A percentile compares a stretch with the other conserved stretches of the same genome.
phyloP scores from a whole-genome alignment of 2,888 invertebrate genomes.

The Helleia helle region DNA sequence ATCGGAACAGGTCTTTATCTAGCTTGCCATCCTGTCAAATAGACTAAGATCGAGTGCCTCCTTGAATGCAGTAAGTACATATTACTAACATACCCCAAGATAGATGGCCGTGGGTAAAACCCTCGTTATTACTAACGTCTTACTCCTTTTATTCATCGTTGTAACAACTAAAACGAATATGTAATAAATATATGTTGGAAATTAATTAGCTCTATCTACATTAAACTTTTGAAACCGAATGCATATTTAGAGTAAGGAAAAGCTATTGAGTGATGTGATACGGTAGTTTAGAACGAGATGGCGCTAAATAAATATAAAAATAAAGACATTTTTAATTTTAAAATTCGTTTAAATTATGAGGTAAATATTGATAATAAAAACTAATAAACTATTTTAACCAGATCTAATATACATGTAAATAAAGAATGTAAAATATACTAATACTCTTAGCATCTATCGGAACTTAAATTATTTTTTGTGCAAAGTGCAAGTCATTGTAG shows the following conservation, averaged over 20 bases:
- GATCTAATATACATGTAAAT: too few relatives aligned
- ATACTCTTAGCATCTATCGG: too few relatives aligned
- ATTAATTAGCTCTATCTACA: background rate
- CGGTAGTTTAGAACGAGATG: background rate
- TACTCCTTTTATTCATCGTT: background rate
- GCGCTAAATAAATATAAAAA: too few relatives aligned
- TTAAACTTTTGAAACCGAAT: background rate
- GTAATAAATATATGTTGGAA: background rate
- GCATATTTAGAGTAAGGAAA: background rate
- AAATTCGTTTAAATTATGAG: too few relatives aligned
- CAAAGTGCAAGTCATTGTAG: too few relatives aligned
- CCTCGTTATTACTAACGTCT: slow-evolving; percentile 1
- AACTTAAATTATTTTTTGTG: too few relatives aligned
- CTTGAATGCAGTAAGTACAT: slow-evolving; percentile 12
- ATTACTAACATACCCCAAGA: background rate
- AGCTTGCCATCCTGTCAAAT: slow-evolving; percentile 23
- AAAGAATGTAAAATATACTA: too few relatives aligned
- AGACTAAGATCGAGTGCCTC: slow-evolving; percentile 27
- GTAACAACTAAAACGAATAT: background rate
- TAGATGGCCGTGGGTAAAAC: slow-evolving; percentile 4
- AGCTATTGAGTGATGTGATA: background rate
- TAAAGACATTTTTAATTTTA: too few relatives aligned
- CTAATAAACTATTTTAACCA: too few relatives aligned
- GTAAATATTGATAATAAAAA: too few relatives aligned
- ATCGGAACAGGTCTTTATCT: slow-evolving; percentile 27